A percentile compares a stretch with the other conserved stretches of the same genome.
phyloP scores from a whole-genome alignment of 37 sponge, comb jelly and placozoan species.

The Haliclona indistincta region DNA sequence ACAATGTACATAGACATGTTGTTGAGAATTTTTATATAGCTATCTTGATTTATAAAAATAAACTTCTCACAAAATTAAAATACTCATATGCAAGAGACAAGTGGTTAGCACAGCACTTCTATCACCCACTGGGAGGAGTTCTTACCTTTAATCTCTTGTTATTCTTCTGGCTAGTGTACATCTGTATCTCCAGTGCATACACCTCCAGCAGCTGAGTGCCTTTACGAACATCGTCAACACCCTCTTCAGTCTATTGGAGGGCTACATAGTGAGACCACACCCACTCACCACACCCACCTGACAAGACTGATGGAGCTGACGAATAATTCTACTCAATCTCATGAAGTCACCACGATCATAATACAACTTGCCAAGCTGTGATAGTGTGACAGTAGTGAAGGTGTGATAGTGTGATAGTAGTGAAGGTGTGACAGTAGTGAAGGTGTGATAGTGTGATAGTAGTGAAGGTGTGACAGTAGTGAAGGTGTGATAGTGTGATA shows the following conservation, averaged over 20 bases:
- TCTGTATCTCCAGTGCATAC: slow-evolving; percentile 99
- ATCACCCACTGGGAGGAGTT: too few species aligned
- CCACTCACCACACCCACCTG: slow-evolving; percentile 9
- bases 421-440: neutral
- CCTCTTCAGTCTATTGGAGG: slow-evolving; percentile 48
- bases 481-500: slow-evolving; percentile 26
- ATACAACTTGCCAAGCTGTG: slow-evolving; percentile 90
- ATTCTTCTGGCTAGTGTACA: slow-evolving; percentile 99
- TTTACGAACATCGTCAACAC: slow-evolving; percentile 85
- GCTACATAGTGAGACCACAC: neutral
- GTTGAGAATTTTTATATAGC: too few species aligned
- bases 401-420: neutral
- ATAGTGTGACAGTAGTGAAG: neutral
- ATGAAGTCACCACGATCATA: slow-evolving; percentile 90
- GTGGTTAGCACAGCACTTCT: too few species aligned
- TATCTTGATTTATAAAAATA: too few species aligned
- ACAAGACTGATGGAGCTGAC: slow-evolving; percentile 91
- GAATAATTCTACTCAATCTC: slow-evolving; percentile 74
- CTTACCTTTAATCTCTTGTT: slow-evolving; percentile 92
- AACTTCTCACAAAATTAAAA: neutral
- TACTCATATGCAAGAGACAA: neutral
- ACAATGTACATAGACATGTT: too few species aligned
- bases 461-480: neutral
- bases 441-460: slow-evolving; percentile 26
- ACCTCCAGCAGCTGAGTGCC: slow-evolving; percentile 96